These are phyloP conservation scores for Daubentonia madagascariensis DNA, from an alignment of 2,113 vertebrate species.

Conservation along the genomic window DNA sequence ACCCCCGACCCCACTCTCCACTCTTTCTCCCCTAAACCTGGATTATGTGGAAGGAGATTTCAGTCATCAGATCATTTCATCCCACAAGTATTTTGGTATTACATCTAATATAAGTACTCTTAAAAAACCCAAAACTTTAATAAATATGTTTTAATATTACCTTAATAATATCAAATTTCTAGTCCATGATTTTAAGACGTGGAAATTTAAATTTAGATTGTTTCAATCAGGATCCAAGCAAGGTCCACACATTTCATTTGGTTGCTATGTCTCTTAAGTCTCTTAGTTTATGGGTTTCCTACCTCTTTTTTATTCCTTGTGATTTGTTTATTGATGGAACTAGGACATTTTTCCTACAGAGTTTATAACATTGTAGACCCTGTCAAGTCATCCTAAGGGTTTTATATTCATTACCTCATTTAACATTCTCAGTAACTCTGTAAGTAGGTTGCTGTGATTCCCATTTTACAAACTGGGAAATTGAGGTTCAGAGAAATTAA, in stretches of 20 bases:
- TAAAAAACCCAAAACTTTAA: neutral
- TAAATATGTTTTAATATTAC: neutral
- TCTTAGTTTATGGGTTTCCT: neutral
- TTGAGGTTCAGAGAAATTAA: neutral
- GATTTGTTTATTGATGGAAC: neutral
- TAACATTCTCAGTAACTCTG: neutral
- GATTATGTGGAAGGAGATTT: neutral
- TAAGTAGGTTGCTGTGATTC: neutral
- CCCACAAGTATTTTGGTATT: neutral
- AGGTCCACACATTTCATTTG: neutral
- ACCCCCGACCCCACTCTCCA: neutral
- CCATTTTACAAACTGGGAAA: neutral
- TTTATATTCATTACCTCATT: neutral
- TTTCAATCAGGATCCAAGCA: neutral
- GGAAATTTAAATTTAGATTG: too few species aligned
- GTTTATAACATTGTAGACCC: neutral
- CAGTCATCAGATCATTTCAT: neutral
- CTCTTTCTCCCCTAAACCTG: neutral
- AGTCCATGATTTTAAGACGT: too few species aligned
- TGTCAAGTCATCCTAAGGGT: neutral
- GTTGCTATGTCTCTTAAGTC: neutral
- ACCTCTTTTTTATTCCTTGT: neutral
- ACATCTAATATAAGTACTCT: neutral
- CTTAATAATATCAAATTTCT: neutral
- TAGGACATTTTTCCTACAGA: neutral